Conservation (phyloP, 1,140 invertebrate genomes). For the Aphis craccivora region DNA sequence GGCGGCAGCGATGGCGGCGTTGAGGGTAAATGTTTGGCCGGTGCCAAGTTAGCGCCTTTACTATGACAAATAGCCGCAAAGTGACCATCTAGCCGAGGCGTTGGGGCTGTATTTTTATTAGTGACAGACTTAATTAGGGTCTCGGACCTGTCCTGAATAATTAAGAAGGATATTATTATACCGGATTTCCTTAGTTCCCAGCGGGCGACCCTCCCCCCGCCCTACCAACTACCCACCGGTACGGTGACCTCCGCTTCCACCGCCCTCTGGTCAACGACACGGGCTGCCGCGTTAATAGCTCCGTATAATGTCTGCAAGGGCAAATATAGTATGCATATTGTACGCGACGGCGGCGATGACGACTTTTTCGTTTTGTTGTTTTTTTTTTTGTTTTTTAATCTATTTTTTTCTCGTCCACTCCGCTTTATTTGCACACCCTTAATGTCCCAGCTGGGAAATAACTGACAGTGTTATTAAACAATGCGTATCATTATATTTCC, state of each 20-base stretch:
- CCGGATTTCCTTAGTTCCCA: constrained; percentile 56
- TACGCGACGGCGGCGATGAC: not conserved
- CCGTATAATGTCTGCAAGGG: constrained; percentile 35
- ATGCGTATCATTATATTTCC: constrained; percentile 39
- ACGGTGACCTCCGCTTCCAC: not conserved
- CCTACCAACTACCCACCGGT: too few relatives aligned
- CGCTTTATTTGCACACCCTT: constrained; percentile 42
- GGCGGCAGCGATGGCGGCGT: constrained; percentile 20
- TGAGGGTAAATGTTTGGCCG: constrained; percentile 47
- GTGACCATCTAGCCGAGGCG: constrained; percentile 52
- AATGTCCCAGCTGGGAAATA: constrained; percentile 56
- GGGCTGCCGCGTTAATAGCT: constrained; percentile 41
- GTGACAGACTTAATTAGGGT: constrained; percentile 58
- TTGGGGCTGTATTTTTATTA: constrained; percentile 54
- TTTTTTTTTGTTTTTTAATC: constrained; percentile 34
- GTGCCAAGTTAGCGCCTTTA: constrained; percentile 51
- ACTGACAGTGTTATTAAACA: constrained; percentile 51
- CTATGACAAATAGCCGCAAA: constrained; percentile 58
- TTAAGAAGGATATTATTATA: constrained; percentile 58
- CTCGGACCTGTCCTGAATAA: constrained; percentile 56
- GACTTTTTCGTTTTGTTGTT: constrained; percentile 34
- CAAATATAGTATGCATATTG: constrained; percentile 19
- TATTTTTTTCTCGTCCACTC: constrained; percentile 35
- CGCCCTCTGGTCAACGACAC: not conserved
- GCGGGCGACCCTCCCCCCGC: constrained; percentile 5